phyloP scores from a whole-genome alignment of 1,140 invertebrate genomes.

The Coboldia fuscipes region DNA sequence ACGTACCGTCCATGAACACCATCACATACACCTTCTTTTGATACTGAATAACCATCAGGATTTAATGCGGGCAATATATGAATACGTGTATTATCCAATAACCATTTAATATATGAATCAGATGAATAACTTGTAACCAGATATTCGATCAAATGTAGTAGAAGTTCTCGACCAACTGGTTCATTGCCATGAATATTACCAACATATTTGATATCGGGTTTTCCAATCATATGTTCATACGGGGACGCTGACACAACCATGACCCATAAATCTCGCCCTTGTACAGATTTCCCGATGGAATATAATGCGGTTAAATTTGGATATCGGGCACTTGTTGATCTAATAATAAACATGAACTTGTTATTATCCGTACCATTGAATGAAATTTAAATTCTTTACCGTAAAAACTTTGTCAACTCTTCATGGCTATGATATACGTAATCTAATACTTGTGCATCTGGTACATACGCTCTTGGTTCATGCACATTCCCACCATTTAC shows the following conservation, averaged over 20 bases:
- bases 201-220: constrained; percentile 81
- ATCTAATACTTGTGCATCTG: constrained; percentile 28
- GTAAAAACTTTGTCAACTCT: constrained; percentile 61
- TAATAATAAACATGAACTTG: constrained; percentile 3
- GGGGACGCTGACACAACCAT: constrained; percentile 79
- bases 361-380: neutral
- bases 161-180: constrained; percentile 67
- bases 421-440: constrained; percentile 83
- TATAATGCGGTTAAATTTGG: constrained; percentile 73
- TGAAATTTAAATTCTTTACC: constrained; percentile 12
- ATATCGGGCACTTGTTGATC: constrained; percentile 49
- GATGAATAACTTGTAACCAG: constrained; percentile 59
- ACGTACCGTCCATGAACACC: constrained; percentile 59
- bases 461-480: constrained; percentile 17
- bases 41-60: constrained; percentile 74
- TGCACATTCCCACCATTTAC: constrained; percentile 7
- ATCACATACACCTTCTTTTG: constrained; percentile 68
- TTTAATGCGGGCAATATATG: constrained; percentile 87
- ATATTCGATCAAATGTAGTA: constrained; percentile 73
- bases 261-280: constrained; percentile 85
- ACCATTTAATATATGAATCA: constrained; percentile 61
- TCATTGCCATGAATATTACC: constrained; percentile 86
- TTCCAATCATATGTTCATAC: constrained; percentile 76
- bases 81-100: constrained; percentile 75
- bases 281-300: constrained; percentile 76